Evolutionary conservation across 2,797 vertebrate genomes (phyloP), one percentile per base, ranked within the genome.

Genomic region (Dicrostonyx torquatus): DNA sequence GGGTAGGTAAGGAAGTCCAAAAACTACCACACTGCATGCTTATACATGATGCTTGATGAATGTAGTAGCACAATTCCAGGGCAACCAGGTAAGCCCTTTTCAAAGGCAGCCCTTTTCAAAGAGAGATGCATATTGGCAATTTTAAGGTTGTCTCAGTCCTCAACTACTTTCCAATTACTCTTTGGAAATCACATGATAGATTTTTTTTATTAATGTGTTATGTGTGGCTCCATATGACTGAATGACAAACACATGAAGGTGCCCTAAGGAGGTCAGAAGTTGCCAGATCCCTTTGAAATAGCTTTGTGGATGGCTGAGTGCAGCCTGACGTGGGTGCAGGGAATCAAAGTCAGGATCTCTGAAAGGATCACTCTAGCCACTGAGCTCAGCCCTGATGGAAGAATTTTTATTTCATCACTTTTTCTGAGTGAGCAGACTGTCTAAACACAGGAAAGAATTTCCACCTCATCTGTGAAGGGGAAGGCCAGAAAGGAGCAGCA

Each of bases 51-150:
- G 73, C 72, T 18, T 55, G 31, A 76, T 73, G 78, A 18, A 75
- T 45, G 37, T 45, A n/a, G 2, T 72, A 55, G 53, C 77, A 34
- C 5, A 70, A 18, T 58, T 0, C 4, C 2, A 0, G 53, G 40
- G 40, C 75, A 45, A 48, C 13, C 24, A 22, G 58, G 13, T 12
- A 5, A 31, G 4, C 18, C 34, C 8, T 43, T 37, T 15, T 3
- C 22, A 0, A 58, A 58, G 0, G n/a, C n/a, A 31, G 4, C 18
- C 34, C 8, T 43, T 37, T 15, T 3, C 22, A 0, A 58, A 58
- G 0, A 5, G 11, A 43, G 13, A 68, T 80, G n/a, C 50, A 31
- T 14, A 7, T 5, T 26, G 53, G 53, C 6, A 26, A 29, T 55
- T 50, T 31, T 15, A 87, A 31, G 66, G 20, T 14, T 18, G 3